Conservation (phyloP, 2,113 vertebrate species). For the Eublepharis macularius region DNA sequence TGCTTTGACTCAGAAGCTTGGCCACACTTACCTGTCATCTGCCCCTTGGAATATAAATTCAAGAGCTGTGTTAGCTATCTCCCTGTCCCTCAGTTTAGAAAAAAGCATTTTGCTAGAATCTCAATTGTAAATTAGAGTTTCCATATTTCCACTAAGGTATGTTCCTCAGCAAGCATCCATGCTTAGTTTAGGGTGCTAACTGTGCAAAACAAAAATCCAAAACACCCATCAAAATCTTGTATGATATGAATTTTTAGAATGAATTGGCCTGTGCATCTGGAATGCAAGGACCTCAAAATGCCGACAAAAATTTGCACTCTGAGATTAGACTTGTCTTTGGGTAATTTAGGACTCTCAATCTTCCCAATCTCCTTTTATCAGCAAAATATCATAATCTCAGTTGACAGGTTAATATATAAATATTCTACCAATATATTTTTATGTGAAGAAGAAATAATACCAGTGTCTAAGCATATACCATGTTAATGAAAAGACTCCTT, state of each 20-base stretch:
- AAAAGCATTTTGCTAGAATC: background rate
- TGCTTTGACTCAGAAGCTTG: background rate
- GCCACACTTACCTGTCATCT: background rate
- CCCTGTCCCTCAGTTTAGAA: background rate
- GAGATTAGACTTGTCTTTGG: background rate
- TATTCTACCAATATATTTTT: background rate
- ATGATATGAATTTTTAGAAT: background rate
- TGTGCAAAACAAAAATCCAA: background rate
- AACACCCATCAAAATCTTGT: too few species aligned
- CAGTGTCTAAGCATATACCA: background rate
- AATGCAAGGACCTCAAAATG: background rate
- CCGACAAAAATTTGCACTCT: background rate
- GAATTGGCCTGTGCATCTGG: background rate
- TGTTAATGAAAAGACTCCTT: background rate
- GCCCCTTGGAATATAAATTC: background rate
- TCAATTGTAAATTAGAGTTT: background rate
- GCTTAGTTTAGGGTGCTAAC: background rate
- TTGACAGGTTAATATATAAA: background rate
- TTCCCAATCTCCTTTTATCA: background rate
- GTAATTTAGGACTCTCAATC: background rate
- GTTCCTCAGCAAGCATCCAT: background rate
- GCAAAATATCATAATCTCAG: background rate
- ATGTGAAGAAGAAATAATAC: constrained; percentile 12
- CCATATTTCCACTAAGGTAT: background rate
- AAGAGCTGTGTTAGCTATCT: background rate